Percentiles rank a stretch among this genome's conserved stretches.
Conservation (phyloP, 2,797 vertebrate genomes). For the Silurus aristotelis region DNA sequence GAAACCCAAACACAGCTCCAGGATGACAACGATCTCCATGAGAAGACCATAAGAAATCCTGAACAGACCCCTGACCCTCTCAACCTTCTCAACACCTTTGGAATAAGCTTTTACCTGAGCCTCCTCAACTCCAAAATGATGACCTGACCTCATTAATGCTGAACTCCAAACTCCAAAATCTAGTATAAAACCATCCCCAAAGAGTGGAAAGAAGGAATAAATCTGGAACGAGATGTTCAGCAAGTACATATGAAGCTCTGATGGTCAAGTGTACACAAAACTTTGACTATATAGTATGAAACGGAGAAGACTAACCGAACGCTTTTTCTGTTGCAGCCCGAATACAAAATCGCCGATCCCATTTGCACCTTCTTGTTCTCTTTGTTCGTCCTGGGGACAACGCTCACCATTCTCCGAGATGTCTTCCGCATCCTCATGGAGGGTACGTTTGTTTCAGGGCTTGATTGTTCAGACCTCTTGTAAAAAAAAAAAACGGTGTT, state of each 20-base stretch:
- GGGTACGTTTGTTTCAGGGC: constrained; percentile 71
- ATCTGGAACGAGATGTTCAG: background rate
- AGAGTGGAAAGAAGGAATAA: background rate
- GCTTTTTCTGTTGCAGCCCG: constrained; percentile 80
- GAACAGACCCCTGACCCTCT: background rate
- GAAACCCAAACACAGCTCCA: background rate
- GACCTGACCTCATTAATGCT: background rate
- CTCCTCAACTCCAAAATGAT: too few species aligned
- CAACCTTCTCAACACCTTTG: background rate
- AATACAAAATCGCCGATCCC: constrained; percentile 93
- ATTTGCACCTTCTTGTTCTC: constrained; percentile 97
- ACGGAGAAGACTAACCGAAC: constrained; percentile 28
- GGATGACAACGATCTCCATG: background rate
- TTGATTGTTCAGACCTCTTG: background rate
- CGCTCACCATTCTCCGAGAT: constrained; percentile 87
- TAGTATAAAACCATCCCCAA: background rate
- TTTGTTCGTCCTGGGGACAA: constrained; percentile 89
- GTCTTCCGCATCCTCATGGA: constrained; percentile 94
- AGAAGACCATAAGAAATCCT: background rate
- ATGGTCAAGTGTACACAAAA: background rate
- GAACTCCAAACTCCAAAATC: background rate
- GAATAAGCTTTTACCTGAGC: too few species aligned
- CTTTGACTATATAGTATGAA: background rate
- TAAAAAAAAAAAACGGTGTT: too few species aligned
- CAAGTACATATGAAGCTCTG: too few species aligned